Conservation (phyloP, 1,140 invertebrate species). For the Drosophila paulistorum region DNA sequence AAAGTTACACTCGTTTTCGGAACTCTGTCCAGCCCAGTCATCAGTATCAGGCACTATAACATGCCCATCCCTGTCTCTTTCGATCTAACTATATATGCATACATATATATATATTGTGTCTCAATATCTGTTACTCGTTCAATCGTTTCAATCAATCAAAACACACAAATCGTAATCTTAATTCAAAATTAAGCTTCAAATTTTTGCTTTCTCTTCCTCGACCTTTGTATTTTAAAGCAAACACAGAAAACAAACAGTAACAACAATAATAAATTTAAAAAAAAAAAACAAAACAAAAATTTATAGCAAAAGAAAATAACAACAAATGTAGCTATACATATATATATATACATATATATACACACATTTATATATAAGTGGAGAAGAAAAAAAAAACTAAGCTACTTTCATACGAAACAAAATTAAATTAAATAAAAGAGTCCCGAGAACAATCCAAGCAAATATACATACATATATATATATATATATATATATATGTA, state of each 20-base stretch:
- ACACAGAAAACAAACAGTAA: constrained; percentile 51
- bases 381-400: constrained; percentile 30
- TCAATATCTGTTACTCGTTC: constrained; percentile 7
- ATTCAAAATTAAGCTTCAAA: constrained; percentile 12
- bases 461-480: background rate
- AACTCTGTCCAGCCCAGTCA: constrained; percentile 17
- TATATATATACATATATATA: constrained; percentile 43
- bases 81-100: constrained; percentile 16
- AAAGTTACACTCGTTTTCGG: constrained; percentile 30
- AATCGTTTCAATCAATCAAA: constrained; percentile 7
- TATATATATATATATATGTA: background rate
- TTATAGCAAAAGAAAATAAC: constrained; percentile 48
- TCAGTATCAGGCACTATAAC: background rate
- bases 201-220: constrained; percentile 60
- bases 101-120: background rate
- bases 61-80: background rate
- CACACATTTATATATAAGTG: constrained; percentile 48
- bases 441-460: constrained; percentile 23
- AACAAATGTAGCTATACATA: constrained; percentile 37
- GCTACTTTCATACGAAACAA: constrained; percentile 9
- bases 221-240: constrained; percentile 59
- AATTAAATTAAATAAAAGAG: constrained; percentile 11
- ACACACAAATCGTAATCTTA: constrained; percentile 11
- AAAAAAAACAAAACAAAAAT: constrained; percentile 16
- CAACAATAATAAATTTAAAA: background rate